These are phyloP conservation scores for Lottia gigantea DNA, from an alignment of 2,888 invertebrate species.

Conservation along the genomic window DNA sequence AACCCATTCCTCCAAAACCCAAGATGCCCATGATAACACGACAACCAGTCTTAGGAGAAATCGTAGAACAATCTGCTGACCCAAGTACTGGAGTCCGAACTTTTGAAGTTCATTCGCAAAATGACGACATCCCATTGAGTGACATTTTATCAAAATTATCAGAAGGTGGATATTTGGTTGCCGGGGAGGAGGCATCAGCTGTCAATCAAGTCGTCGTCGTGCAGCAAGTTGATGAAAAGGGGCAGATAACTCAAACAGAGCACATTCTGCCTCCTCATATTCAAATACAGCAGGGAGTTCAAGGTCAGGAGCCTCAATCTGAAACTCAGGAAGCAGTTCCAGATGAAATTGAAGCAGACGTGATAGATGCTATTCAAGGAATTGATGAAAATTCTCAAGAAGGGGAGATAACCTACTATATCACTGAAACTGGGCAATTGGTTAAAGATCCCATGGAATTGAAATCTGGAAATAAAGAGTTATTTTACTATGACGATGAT, in stretches of 20 bases:
- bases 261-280: slow-evolving; percentile 1
- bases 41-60: neutral
- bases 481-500: neutral
- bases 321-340: neutral
- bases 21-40: neutral
- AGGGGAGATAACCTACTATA: neutral
- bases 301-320: neutral
- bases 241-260: slow-evolving; percentile 5
- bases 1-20: neutral
- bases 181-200: neutral
- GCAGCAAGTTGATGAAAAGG: neutral
- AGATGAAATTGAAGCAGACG: neutral
- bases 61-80: neutral
- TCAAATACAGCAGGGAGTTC: neutral
- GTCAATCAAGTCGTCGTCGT: neutral
- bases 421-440: neutral
- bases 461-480: neutral
- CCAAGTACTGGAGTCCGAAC: neutral
- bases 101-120: slow-evolving; percentile 7
- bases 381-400: neutral
- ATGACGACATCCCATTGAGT: neutral
- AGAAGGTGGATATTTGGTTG: neutral
- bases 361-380: neutral
- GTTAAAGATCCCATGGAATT: neutral
- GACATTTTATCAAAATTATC: neutral